Base-by-base conservation (phyloP, 1,140 invertebrate species). In the Drosophila punjabiensis region DNA sequence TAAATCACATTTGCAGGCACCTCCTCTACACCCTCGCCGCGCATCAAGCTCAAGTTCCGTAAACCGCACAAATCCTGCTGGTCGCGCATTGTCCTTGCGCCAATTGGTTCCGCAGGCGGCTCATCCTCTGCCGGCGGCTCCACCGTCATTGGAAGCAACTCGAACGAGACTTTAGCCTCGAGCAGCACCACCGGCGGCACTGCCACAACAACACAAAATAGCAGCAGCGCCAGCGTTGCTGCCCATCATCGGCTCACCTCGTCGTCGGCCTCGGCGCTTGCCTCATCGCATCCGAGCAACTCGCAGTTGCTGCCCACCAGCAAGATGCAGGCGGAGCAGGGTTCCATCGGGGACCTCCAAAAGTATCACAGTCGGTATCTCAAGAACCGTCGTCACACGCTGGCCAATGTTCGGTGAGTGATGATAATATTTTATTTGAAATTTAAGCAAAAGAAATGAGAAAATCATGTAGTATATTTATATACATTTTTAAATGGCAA, bases 331-430 rank as follows among this genome's bases (percentile, higher is more conserved):
- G 97, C 96, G 61, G 97, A 98, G 93, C 96, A 97, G 92, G 97
- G 97, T 45, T 96, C 96, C 93, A 97, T 98, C 91, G 96, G 96
- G 50, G 97, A 97, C 91, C 95, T 98, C 64, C 96, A 97, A 83
- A 97, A 96, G 82, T 97, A 97, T 92, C 97, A 97, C 91, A 97
- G 96, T 84, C 93, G 96, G 79, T 96, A 96, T 93, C 95, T 97
- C 62, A 95, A 97, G 92, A 97, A 96, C 85, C 94, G 97, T 30
- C 94, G 97, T 45, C 97, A 98, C 93, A 98, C 97, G 6, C 94
- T 98, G 79, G 97, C 97, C 62, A 97, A 97, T 93, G 97, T 98
- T 94, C 96, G 97, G 97, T 97, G 93, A 97, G 97, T 95, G 96
- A 95, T 18, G 5, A 1, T 5, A 7, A 53, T 18, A 32, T 13